Conservation (phyloP, 2,888 invertebrate genomes). For the Adelognathus sp. region DNA sequence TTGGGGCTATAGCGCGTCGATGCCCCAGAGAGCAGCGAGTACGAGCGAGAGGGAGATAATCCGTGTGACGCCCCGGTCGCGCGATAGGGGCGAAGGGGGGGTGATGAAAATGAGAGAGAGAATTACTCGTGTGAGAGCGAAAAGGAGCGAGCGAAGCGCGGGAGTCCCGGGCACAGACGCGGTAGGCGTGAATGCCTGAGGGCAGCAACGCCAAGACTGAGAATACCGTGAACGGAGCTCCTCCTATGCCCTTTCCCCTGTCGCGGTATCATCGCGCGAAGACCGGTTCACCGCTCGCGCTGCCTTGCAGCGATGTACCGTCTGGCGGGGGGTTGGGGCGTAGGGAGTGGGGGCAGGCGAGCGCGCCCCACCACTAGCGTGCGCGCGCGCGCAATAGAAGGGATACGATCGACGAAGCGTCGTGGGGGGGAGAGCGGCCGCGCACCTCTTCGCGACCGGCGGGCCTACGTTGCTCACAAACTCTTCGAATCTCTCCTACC, state of each 20-base stretch:
- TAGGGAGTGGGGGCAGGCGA: conserved; percentile 18
- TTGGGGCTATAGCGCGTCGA: conserved; percentile 45
- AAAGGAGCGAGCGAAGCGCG: conserved; percentile 37
- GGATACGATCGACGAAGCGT: conserved; percentile 3
- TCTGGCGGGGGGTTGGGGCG: conserved; percentile 14
- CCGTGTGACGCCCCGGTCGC: conserved; percentile 24
- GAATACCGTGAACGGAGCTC: conserved; percentile 72
- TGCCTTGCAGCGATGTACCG: conserved; percentile 45
- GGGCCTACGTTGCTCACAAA: neutral
- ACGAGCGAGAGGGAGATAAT: conserved; percentile 44
- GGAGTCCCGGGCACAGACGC: conserved; percentile 70
- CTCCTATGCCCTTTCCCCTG: conserved; percentile 77
- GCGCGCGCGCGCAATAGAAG: conserved; percentile 14
- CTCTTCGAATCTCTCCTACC: conserved; percentile 73
- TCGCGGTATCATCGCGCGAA: conserved; percentile 53
- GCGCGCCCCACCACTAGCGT: neutral
- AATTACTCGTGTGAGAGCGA: too few species aligned
- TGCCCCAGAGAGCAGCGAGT: too few species aligned
- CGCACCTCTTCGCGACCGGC: neutral
- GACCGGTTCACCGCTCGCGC: conserved; percentile 40
- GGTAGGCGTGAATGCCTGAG: conserved; percentile 81
- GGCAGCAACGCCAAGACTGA: conserved; percentile 80
- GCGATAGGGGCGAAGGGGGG: neutral
- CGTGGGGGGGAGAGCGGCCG: conserved; percentile 8
- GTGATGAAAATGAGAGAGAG: neutral